Evolutionary conservation across 2,113 vertebrate genomes (phyloP), one percentile per base, ranked within the genome.

Genomic region (Syngnathus floridae): DNA sequence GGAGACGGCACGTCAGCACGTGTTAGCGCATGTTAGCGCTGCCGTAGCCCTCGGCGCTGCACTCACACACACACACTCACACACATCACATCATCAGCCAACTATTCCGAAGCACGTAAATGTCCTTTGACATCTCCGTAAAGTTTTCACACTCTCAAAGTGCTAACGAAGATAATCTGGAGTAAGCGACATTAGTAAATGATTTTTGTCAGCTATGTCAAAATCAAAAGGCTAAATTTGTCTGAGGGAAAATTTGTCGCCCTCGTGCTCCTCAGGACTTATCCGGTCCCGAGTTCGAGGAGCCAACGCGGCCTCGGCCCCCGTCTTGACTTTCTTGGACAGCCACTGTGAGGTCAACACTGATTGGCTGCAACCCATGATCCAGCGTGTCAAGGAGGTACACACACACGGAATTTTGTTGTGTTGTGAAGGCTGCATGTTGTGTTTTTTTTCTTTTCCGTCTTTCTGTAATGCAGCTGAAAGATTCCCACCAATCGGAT

Each of bases 341-440:
- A 99, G 96, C 75, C 97, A 99, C 89, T 99, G 97, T 31, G 97
- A 99, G 76, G 97, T 98, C 73, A 99, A 99, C 86, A 83, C 83
- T 0, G 95, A 98, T 72, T 99, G 97, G 97, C 92, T 99, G 64
- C 95, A 97, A 90, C 97, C 97, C 4, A 92, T 99, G 93, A 91
- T 99, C 69, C 95, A 97, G 88, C 87, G 96, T 63, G 95, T 99
- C 40, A 97, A 95, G 81, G 93, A 98, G 93, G 97, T 98, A 84
- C 62, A 64, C 58, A 43, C 40, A 21, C 48, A 51, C 48, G 21
- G 13, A 43, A 4, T 51, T 48, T 6, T 19, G 46, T 48, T 13
- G 67, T 60, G 55, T 62, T 38, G 51, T 40, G 37, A 13, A 4
- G 14, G 58, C 68, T 17, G 1, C 63, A 31, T 62, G 70, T 65